Evolutionary conservation across 2,113 vertebrate genomes (phyloP), one percentile per base, ranked within the genome.

Genomic region (Callaeas wilsoni): DNA sequence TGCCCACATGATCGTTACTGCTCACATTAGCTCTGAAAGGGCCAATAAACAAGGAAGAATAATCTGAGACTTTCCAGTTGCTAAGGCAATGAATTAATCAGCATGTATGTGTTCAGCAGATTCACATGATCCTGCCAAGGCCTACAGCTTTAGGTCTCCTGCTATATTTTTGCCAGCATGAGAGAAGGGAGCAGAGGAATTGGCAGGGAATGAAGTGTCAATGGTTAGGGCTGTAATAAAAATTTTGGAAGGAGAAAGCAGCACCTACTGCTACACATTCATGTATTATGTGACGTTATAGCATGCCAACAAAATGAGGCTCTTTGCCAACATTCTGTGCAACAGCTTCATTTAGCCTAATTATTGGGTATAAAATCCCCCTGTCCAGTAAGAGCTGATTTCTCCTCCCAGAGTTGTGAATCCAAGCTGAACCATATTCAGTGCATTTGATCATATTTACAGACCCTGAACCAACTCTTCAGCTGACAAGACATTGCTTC

Each of bases 31-130:
- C 93, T 82, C 75, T 65, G 64, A 67, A 63, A 90, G 83, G 82
- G 62, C 62, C 70, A 91, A 63, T 57, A 76, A 91, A 77, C 44
- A 87, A 68, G 83, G 39, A 42, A 93, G 91, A 81, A 93, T 73
- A 88, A 89, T 68, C n/a, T 30, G 74, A 93, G 86, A 95, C 41
- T 76, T 95, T 77, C 87, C 50, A 53, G 63, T 95, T 95, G 90
- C 93, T 95, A 93, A 95, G 94, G 95, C 96, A 97, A 94, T 87
- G 74, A 94, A 88, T 87, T 87, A 90, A 95, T 91, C 81, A 88
- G 57, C 71, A 63, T 80, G 62, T 57, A 68, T 37, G 71, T 63
- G 71, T 81, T 95, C 80, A 65, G 84, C 77, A 83, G 73, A 83
- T 71, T 91, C 82, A 55, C 25, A 63, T 16, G 35, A 49, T 71